Base-by-base conservation (phyloP, 2,797 vertebrate genomes). In the Podargus strigoides region DNA sequence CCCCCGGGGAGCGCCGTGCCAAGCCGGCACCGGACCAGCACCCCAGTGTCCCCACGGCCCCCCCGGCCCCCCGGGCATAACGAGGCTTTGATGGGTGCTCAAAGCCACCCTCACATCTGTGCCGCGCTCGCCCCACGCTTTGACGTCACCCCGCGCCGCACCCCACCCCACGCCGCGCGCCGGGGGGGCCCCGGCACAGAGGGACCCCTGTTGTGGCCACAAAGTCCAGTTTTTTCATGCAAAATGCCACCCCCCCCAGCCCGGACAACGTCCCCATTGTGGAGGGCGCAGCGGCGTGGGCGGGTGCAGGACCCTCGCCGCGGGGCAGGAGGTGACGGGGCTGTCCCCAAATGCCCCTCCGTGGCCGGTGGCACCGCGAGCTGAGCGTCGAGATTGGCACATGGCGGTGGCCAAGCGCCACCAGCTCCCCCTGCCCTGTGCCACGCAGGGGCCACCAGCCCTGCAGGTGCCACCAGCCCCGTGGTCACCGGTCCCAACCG, bases 71-170 rank as follows among this genome's bases (percentile, higher is more conserved):
- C 10, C 0, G 30, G 79, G 50, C 73, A 95, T 77, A 94, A 96
- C 12, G 10, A 46, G 81, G 91, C 92, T 94, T 94, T 94, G 46
- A 92, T 89, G 1, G 34, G 56, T 3, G 64, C 77, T 94, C 87
- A 92, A 89, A 92, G 87, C 89, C 73, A 49, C 73, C 89, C 93
- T 95, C 91, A 89, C 90, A 67, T 72, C 92, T 37, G 85, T 85
- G 93, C 93, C 95, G 78, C 66, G 91, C 91, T 87, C 74, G 85
- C 87, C 94, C 93, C 95, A 81, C 66, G 91, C 91, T 87, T 78
- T 91, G 95, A 82, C 95, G 95, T 93, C 93, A 94, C 1, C 41
- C 23, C 0, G 18, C 8, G 20, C 87, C 26, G 59, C 69, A 28
- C 74, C 90, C 94, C 86, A 70, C 83, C 92, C 93, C 93, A 94